Conservation (phyloP, 2,113 vertebrate species). For the Corythoichthys intestinalis region DNA sequence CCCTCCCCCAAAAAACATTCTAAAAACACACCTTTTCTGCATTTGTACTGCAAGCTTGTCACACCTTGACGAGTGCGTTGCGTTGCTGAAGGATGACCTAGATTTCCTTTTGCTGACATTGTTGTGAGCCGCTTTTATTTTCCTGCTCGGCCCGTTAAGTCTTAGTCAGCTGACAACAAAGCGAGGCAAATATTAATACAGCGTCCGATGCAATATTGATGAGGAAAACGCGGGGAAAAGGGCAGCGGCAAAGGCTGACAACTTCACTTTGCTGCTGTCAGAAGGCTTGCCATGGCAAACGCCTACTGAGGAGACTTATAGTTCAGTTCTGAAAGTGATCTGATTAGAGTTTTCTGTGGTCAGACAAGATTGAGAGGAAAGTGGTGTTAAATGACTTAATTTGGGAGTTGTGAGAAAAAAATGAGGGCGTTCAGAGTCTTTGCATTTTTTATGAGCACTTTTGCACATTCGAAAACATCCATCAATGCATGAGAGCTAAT, state of each 20-base stretch:
- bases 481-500: background rate
- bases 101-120: conserved; percentile 58
- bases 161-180: conserved; percentile 55
- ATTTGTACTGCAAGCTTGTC: conserved; percentile 14
- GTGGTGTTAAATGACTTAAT: background rate
- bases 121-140: conserved; percentile 50
- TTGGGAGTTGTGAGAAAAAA: background rate
- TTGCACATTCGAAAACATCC: background rate
- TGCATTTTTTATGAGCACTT: conserved; percentile 10
- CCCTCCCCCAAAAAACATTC: no score
- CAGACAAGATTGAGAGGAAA: background rate
- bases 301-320: conserved; percentile 18
- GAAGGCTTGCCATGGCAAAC: conserved; percentile 32
- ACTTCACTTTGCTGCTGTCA: conserved; percentile 29
- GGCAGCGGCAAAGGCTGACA: conserved; percentile 40
- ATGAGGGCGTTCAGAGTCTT: background rate
- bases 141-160: conserved; percentile 50
- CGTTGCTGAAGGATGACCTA: conserved; percentile 61
- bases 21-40: background rate
- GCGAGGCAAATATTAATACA: conserved; percentile 64
- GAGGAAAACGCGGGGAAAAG: conserved; percentile 44
- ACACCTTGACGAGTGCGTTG: conserved; percentile 44
- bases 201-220: conserved; percentile 62
- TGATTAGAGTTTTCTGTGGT: conserved; percentile 6
- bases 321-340: conserved; percentile 13